Base-by-base conservation (phyloP, 2,797 vertebrate genomes). In the Melanotaenia nigrans region DNA sequence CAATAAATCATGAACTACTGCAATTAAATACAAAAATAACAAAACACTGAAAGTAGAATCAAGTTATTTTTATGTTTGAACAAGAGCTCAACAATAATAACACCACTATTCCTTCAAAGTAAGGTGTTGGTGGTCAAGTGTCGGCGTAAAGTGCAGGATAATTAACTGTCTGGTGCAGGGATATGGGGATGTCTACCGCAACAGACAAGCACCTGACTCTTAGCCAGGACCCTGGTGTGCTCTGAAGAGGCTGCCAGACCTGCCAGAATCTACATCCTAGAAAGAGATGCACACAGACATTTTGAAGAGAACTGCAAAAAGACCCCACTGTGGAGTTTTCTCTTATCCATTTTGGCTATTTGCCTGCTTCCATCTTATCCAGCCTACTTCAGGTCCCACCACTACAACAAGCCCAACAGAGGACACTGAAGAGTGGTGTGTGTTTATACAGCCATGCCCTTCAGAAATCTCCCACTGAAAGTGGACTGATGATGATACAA, bases 231-330 rank as follows among this genome's bases (percentile, higher is more conserved):
- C 85, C 85, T 63, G 74, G 65, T 72, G 87, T 75, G 68, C 82
- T 77, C 73, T 89, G 63, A 87, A 88, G 63, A 88, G 56, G 59
- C 70, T 89, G 86, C 83, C 85, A 91, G 74, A 84, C 77, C 81
- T 85, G 85, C 87, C 82, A 89, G 75, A 49, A 54, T 14, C 24
- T 16, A 14, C 51, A 58, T 84, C 81, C 81, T 67, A 73, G 49
- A 85, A 56, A 70, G 49, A 77, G 63, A 61, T 64, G 79, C 73
- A 79, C 45, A 67, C 45, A 85, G 63, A 78, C 79, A 80, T 84
- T 86, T 77, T 81, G 47, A 81, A 76, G 81, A 74, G 70, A 83
- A 81, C 59, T 61, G 76, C 67, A 71, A 58, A 79, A 68, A 77
- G 64, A 79, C 73, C 83, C 78, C 4, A 58, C 84, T 82, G 89